Percentiles rank a stretch among this genome's conserved stretches.
These are phyloP conservation scores for Palloptera scutellata DNA, from an alignment of 2,888 invertebrate genomes.

Conservation along the genomic window DNA sequence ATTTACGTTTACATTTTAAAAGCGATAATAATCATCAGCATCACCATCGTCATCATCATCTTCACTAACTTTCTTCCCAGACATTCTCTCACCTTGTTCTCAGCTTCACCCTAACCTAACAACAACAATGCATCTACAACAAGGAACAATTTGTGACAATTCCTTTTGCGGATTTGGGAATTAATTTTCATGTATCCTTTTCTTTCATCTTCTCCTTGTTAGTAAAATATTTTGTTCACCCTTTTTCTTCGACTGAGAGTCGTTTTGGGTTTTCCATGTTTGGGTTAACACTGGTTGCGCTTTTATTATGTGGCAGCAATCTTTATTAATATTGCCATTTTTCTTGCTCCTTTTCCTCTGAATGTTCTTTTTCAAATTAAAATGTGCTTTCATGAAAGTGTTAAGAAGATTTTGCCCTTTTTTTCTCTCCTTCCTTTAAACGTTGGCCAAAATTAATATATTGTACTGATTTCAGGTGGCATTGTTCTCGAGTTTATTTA, in stretches of 20 bases:
- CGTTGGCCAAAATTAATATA: too few species aligned
- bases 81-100: too few species aligned
- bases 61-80: slow-evolving; percentile 16
- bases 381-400: too few species aligned
- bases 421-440: too few species aligned
- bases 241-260: neutral
- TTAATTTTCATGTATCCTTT: slow-evolving; percentile 48
- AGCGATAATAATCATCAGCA: slow-evolving; percentile 34
- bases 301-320: slow-evolving; percentile 33
- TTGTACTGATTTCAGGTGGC: too few species aligned
- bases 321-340: neutral
- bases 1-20: slow-evolving; percentile 1
- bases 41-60: slow-evolving; percentile 36
- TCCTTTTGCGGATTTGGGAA: slow-evolving; percentile 50
- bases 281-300: slow-evolving; percentile 45
- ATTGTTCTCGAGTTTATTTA: too few species aligned
- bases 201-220: neutral
- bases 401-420: too few species aligned
- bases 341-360: neutral
- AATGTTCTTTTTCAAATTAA: too few species aligned
- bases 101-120: too few species aligned
- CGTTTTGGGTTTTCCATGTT: neutral
- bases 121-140: too few species aligned
- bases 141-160: slow-evolving; percentile 57
- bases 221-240: neutral